phyloP scores from a whole-genome alignment of 2,113 vertebrate species.

The Arizona elegans region DNA sequence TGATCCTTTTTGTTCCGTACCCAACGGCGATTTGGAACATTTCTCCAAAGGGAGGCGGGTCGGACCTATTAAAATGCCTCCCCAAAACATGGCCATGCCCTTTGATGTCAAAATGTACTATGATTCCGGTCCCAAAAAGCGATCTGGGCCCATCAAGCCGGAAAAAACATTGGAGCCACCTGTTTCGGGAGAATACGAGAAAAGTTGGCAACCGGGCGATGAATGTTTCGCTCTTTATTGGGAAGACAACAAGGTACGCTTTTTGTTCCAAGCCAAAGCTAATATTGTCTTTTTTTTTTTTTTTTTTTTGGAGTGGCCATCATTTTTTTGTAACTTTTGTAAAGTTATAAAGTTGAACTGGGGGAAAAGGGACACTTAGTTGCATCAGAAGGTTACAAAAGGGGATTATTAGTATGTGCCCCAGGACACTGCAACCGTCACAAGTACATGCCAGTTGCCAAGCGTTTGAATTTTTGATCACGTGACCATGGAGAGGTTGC shows the following conservation, averaged over 20 bases:
- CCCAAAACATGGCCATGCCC: slow-evolving; percentile 44
- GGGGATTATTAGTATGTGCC: too few relatives aligned
- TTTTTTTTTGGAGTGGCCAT: neutral
- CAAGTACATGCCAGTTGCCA: too few relatives aligned
- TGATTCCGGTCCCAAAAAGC: slow-evolving; percentile 80
- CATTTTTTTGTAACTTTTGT: neutral
- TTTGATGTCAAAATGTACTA: slow-evolving; percentile 80
- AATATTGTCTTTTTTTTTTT: neutral
- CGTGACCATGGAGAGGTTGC: too few relatives aligned
- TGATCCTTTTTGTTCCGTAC: slow-evolving; percentile 71
- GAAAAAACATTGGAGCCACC: slow-evolving; percentile 79
- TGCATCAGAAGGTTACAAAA: too few relatives aligned
- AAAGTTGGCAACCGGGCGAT: slow-evolving; percentile 90
- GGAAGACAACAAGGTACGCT: slow-evolving; percentile 95
- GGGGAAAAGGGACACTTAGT: neutral
- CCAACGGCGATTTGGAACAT: slow-evolving; percentile 85
- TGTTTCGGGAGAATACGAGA: slow-evolving; percentile 68
- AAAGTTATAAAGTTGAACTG: neutral
- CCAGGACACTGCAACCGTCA: too few relatives aligned
- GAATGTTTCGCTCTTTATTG: slow-evolving; percentile 96
- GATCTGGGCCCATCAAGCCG: slow-evolving; percentile 84
- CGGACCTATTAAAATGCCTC: slow-evolving; percentile 85
- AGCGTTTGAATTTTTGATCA: too few relatives aligned
- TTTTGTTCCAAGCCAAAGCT: neutral
- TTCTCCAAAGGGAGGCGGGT: slow-evolving; percentile 77